Percentiles rank a stretch among this genome's conserved stretches.
Evolutionary conservation across 2,113 vertebrate genomes (phyloP).

Genomic region (Eurystomus gularis): DNA sequence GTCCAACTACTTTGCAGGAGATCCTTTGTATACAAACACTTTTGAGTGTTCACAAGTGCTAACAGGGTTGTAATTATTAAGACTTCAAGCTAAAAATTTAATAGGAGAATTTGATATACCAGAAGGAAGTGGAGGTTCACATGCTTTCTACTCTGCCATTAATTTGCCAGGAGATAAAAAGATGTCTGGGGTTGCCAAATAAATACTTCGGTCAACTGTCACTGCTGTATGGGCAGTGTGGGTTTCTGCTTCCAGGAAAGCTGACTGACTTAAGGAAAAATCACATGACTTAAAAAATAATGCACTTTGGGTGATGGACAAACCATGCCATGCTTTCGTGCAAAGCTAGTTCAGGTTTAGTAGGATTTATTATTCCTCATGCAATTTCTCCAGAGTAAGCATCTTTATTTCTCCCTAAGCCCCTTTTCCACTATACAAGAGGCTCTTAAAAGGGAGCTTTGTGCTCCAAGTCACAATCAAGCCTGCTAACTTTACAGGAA

Average conservation of each 20-base stretch:
- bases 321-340: neutral
- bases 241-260: slow-evolving; percentile 16
- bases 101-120: neutral
- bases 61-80: neutral
- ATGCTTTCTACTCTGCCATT: neutral
- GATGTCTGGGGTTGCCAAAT: neutral
- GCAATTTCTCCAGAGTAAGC: neutral
- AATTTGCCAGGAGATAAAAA: neutral
- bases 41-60: neutral
- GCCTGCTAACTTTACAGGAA: neutral
- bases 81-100: neutral
- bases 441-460: neutral
- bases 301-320: neutral
- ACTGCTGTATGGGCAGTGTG: neutral
- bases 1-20: neutral
- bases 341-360: neutral
- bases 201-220: neutral
- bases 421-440: neutral
- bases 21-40: neutral
- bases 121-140: neutral
- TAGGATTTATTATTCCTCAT: slow-evolving; percentile 5
- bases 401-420: slow-evolving; percentile 2
- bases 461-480: neutral
- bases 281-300: neutral
- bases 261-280: neutral